Percentiles rank a stretch among this genome's conserved stretches.
These are phyloP conservation scores for Sympetrum striolatum DNA, from an alignment of 2,888 invertebrate genomes.

Conservation along the genomic window DNA sequence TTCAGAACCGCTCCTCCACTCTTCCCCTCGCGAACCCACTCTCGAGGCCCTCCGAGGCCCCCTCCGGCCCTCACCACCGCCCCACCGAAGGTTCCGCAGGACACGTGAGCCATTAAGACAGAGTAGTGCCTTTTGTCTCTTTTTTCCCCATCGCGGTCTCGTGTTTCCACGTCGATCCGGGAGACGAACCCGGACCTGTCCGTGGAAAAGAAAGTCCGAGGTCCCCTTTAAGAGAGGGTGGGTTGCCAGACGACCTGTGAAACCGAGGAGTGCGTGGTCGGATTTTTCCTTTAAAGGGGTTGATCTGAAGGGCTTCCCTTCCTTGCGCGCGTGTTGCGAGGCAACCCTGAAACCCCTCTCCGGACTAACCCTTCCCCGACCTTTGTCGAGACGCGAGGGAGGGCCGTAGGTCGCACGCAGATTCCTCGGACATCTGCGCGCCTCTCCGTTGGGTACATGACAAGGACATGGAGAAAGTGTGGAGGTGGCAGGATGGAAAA, in stretches of 20 bases:
- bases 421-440: not conserved
- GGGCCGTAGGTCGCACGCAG: not conserved
- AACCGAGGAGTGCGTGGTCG: not conserved
- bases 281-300: not conserved
- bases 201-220: not conserved
- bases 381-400: not conserved
- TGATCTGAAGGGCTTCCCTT: not conserved
- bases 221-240: not conserved
- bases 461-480: not conserved
- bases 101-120: slow-evolving; percentile 5
- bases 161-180: not conserved
- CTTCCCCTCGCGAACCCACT: not conserved
- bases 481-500: not conserved
- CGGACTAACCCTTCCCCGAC: not conserved
- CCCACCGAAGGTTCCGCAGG: not conserved
- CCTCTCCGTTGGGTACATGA: not conserved
- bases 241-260: not conserved
- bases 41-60: not conserved
- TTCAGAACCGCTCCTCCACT: not conserved
- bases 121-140: not conserved
- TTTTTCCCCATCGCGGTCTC: not conserved
- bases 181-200: slow-evolving; percentile 14
- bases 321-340: not conserved
- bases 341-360: not conserved
- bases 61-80: not conserved